phyloP scores from a whole-genome alignment of 64 coral and sea anemone species.

The Exaiptasia diaphana region DNA sequence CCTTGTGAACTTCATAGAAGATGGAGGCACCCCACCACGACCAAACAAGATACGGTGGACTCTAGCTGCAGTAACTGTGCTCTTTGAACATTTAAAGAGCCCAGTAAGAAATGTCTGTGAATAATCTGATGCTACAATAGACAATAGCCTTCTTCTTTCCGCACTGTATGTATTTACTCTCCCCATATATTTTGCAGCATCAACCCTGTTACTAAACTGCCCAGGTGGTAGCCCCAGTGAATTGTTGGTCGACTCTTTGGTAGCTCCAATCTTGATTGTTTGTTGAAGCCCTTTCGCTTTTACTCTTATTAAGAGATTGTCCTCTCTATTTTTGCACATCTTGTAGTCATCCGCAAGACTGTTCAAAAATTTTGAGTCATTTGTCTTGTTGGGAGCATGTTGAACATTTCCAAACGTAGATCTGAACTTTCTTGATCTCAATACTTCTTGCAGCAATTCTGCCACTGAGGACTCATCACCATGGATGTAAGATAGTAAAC shows the following conservation, averaged over 20 bases:
- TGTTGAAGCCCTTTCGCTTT: not conserved
- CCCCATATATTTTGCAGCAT: not conserved
- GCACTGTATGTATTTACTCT: not conserved
- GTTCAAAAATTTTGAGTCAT: not conserved
- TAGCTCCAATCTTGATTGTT: not conserved
- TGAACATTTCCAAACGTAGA: not conserved
- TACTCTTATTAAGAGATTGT: not conserved
- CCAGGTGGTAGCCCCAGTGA: not conserved
- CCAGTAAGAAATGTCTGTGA: not conserved
- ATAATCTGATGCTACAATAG: not conserved
- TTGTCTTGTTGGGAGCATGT: not conserved
- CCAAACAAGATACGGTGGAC: slow-evolving; percentile 42
- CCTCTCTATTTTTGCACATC: not conserved
- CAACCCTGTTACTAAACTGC: not conserved
- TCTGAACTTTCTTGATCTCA: not conserved
- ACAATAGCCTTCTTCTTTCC: not conserved
- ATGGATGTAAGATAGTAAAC: not conserved
- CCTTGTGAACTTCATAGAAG: not conserved
- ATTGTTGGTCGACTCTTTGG: not conserved
- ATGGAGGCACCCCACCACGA: not conserved
- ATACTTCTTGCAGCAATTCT: not conserved
- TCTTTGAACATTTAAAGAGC: slow-evolving; percentile 6
- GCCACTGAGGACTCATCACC: not conserved
- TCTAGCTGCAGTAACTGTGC: slow-evolving; percentile 18
- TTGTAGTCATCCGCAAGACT: slow-evolving; percentile 5